Base-by-base conservation (phyloP, 2,888 invertebrate species). In the Kuschelorhynchus macadamiae region DNA sequence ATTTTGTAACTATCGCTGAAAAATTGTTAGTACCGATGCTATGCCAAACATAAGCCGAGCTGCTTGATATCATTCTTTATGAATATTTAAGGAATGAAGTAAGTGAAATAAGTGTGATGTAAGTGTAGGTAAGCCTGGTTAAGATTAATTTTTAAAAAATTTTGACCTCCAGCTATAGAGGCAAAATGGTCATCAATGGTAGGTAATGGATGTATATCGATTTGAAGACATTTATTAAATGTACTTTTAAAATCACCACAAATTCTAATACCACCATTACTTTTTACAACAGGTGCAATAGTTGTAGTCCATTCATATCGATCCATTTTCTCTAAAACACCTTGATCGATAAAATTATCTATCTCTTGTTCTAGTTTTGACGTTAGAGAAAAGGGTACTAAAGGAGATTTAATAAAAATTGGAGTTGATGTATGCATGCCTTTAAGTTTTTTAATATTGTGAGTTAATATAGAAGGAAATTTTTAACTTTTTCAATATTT, bases 61-160 rank as follows among this genome's bases (percentile, higher is more conserved):
- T 52, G 75, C 75, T 50, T 74, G 64, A 66, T 73, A 81, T 11
- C 81, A 57, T 2, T 80, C 81, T 57, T 78, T 79, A 56, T 78
- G 80, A 1, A 81, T 81, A 67, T 65, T 80, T 47, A 82, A 70
- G 0, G 80, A 81, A 14, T n/a, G n/a, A n/a, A n/a, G n/a, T n/a
- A n/a, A n/a, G n/a, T n/a, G n/a, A 5, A 81, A 56, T 12, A 77
- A 71, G 14, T 80, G 69, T 60, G 74, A 76, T 30, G 76, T 75
- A 20, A 81, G 62, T 82, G 80, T 66, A 80, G 72, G 57, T 81
- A 83, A 2, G 82, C 81, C 49, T 76, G 74, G 1, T 63, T 59
- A 12, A 81, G 71, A 71, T 81, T 79, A 36, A 74, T 16, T 65
- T 71, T 72, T 20, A 67, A 41, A 55, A 73, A 74, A 18, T 46